These are phyloP conservation scores for Piprites chloris DNA, from an alignment of 2,113 vertebrate genomes.

Conservation along the genomic window DNA sequence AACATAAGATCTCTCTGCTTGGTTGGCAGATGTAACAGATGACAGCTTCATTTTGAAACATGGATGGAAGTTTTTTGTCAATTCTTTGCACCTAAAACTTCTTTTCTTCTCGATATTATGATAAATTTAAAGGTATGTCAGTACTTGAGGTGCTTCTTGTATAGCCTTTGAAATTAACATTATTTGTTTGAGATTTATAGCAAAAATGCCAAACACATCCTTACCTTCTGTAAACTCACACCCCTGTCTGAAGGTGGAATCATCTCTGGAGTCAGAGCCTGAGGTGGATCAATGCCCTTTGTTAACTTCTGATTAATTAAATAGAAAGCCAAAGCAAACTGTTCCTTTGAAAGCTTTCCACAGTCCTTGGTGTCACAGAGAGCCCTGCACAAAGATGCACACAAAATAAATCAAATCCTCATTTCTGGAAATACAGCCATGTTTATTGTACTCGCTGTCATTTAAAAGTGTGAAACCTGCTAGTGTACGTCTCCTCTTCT, in stretches of 20 bases:
- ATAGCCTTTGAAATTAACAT: neutral
- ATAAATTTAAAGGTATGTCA: neutral
- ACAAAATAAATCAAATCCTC: neutral
- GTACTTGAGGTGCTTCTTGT: neutral
- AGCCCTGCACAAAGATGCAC: slow-evolving; percentile 78
- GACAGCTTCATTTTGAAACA: neutral
- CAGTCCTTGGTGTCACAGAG: slow-evolving; percentile 93
- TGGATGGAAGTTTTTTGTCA: neutral
- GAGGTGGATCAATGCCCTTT: slow-evolving; percentile 92
- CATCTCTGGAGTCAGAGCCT: slow-evolving; percentile 89
- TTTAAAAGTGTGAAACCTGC: neutral
- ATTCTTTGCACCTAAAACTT: neutral
- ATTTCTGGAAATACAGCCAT: neutral
- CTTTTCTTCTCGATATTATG: neutral
- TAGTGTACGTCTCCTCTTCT: neutral
- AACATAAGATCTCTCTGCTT: slow-evolving; percentile 43
- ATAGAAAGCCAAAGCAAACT: slow-evolving; percentile 95
- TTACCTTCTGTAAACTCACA: slow-evolving; percentile 82
- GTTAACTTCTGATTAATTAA: slow-evolving; percentile 94
- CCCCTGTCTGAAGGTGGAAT: slow-evolving; percentile 90
- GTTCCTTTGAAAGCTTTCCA: slow-evolving; percentile 93
- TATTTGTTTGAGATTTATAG: neutral
- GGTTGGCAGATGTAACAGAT: slow-evolving; percentile 43
- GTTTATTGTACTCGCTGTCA: neutral
- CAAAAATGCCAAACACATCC: slow-evolving; percentile 2